Percentiles rank a stretch among this genome's conserved stretches.
These are phyloP conservation scores for Tetropium fuscum DNA, from an alignment of 2,888 invertebrate genomes.

Conservation along the genomic window DNA sequence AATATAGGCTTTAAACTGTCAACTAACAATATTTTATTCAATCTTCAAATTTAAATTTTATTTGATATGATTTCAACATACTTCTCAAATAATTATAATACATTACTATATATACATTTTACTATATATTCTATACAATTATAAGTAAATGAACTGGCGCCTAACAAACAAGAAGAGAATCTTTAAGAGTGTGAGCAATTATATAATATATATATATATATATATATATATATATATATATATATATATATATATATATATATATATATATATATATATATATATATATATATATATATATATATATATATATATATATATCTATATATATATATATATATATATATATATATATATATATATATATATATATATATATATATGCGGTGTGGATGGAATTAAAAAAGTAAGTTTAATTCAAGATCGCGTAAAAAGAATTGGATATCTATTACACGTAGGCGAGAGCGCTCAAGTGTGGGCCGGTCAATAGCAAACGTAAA, in stretches of 20 bases:
- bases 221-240: no score
- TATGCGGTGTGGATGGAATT: slow-evolving; percentile 5
- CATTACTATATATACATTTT: no score
- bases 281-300: background rate
- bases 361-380: background rate
- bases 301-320: background rate
- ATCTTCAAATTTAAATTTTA: no score
- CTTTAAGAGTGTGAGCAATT: no score
- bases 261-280: background rate
- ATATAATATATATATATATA: no score
- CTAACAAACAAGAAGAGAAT: no score
- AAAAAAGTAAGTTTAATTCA: slow-evolving; percentile 30
- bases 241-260: background rate
- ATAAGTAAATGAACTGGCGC: no score
- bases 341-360: background rate
- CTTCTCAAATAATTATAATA: no score
- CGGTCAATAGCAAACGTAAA: slow-evolving; percentile 44
- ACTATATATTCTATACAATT: no score
- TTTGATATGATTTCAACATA: no score
- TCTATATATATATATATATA: background rate
- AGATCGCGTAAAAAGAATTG: slow-evolving; percentile 37
- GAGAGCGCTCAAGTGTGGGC: slow-evolving; percentile 38
- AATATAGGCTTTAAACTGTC: no score
- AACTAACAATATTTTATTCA: no score
- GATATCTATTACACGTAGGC: slow-evolving; percentile 36